Conservation (phyloP, 92 coral and sea anemone species). For the Chrysogorgia sp. region DNA sequence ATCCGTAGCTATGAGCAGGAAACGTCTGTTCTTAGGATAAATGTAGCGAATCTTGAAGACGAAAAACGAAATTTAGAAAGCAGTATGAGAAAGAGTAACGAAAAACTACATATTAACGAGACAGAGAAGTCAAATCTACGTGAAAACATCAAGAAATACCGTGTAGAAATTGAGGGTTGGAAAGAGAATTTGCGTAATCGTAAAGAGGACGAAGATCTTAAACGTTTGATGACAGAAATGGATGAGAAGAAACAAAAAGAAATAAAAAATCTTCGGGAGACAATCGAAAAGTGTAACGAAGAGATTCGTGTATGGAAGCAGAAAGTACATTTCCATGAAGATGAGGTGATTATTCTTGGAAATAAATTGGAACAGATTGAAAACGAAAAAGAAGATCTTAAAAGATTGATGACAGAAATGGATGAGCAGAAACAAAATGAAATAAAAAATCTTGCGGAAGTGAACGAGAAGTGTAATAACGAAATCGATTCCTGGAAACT, state of each 20-base stretch:
- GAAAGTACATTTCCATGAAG: neutral
- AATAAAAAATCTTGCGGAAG: neutral
- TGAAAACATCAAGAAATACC: neutral
- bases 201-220: neutral
- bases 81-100: neutral
- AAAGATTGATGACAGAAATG: neutral
- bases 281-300: neutral
- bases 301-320: constrained; percentile 14
- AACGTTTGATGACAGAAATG: neutral
- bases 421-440: constrained; percentile 2
- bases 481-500: no score
- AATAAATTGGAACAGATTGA: neutral
- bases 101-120: neutral
- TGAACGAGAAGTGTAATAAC: neutral
- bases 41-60: neutral
- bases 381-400: neutral
- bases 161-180: neutral
- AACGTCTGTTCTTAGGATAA: neutral
- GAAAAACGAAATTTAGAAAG: neutral
- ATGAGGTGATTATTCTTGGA: neutral
- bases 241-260: neutral
- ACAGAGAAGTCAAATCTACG: neutral
- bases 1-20: neutral
- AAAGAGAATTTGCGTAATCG: neutral
- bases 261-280: neutral